Evolutionary conservation across 2,113 vertebrate genomes (phyloP).

Genomic region (human (Homo sapiens)): GRCh38 chr16:75263501-75264000

Average conservation of each 20-base stretch:
- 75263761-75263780: conserved; percentile 21
- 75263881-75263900: conserved; percentile 22
- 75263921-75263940: not conserved
- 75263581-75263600: not conserved
- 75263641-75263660: not conserved
- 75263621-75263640: not conserved
- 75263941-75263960: not conserved
- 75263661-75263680: conserved; percentile 61
- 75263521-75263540: no score
- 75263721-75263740: conserved; percentile 70
- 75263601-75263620: not conserved
- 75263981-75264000: not conserved
- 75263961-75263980: not conserved
- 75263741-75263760: conserved; percentile 58
- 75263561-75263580: not conserved
- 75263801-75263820: not conserved
- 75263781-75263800: not conserved
- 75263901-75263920: not conserved
- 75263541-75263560: not conserved
- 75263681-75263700: conserved; percentile 59
- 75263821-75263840: not conserved
- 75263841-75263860: conserved; percentile 51
- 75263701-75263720: conserved; percentile 68
- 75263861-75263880: conserved; percentile 5
- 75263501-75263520: not conserved